Evolutionary conservation across 2,797 vertebrate species (phyloP), one percentile per base, ranked within the genome.

Genomic region (Pseudotriccus pelzelni): DNA sequence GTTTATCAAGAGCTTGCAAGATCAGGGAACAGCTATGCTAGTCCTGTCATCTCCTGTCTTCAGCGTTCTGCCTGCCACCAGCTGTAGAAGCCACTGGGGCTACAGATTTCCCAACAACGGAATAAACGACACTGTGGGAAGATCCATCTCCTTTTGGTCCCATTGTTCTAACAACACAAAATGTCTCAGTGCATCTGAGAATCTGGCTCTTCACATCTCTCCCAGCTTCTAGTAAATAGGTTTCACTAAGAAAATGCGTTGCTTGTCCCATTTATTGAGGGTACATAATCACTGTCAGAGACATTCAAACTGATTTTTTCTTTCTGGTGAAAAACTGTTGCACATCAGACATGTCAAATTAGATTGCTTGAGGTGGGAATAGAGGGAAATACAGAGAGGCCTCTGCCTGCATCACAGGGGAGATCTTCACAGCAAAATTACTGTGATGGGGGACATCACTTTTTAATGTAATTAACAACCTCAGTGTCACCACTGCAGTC

Each of bases 101-200:
- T 84, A 46, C 76, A 91, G 87, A 94, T 93, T 96, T 95, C 87
- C 63, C 80, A 96, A 84, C 70, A 82, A 94, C 5, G 6, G 80
- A 73, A 84, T 84, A 47, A 94, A 82, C 32, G 56, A 55, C 91
- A 25, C 1, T 28, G 85, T 79, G 80, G 91, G 85, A 94, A 93
- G 80, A 94, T 87, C 80, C 63, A 64, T 92, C 85, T 91, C 49
- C 2, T 73, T 90, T 80, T 91, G 63, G 80, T 84, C 59, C 87
- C 53, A 94, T 95, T 96, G 95, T 97, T 95, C 80, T 94, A 82
- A 41, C 43, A 74, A 80, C 28, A 91, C 84, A 76, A 89, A 94
- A 87, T 87, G 59, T 87, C 80, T 92, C 93, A 87, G 47, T 82
- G 66, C 80, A 86, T 72, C 79, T 73, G 66, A 89, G 87, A 95